Evolutionary conservation across 2,797 vertebrate species (phyloP).

Genomic region (Hydrophis major): DNA sequence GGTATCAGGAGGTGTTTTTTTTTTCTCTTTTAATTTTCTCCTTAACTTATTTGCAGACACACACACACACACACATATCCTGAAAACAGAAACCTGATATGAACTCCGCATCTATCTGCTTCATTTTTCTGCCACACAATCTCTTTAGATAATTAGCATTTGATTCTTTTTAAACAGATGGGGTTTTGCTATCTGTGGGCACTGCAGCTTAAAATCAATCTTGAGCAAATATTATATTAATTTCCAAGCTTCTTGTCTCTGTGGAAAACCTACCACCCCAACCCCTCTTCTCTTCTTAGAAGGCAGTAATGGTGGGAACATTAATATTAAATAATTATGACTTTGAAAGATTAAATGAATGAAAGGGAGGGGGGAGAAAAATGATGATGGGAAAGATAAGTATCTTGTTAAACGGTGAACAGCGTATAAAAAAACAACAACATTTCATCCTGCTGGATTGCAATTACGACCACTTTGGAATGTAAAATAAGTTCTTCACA

Average conservation of each 20-base stretch:
- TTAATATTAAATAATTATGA: slow-evolving; percentile 73
- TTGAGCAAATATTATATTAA: slow-evolving; percentile 69
- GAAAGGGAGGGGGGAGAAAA: slow-evolving; percentile 13
- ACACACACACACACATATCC: neutral
- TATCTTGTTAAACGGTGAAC: slow-evolving; percentile 33
- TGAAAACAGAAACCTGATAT: slow-evolving; percentile 40
- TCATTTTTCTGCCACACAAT: slow-evolving; percentile 56
- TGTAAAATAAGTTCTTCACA: neutral
- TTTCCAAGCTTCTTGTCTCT: slow-evolving; percentile 72
- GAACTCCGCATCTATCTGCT: slow-evolving; percentile 42
- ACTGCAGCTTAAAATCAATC: slow-evolving; percentile 71
- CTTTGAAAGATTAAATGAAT: slow-evolving; percentile 63
- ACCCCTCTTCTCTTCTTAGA: slow-evolving; percentile 54
- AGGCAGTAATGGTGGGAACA: slow-evolving; percentile 58
- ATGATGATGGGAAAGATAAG: slow-evolving; percentile 45
- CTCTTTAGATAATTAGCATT: slow-evolving; percentile 68
- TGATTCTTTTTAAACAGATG: slow-evolving; percentile 69
- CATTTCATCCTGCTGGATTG: slow-evolving; percentile 38
- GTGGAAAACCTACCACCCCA: slow-evolving; percentile 54
- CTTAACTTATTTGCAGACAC: neutral
- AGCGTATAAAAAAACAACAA: slow-evolving; percentile 18
- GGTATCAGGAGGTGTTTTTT: neutral
- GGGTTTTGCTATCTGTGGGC: slow-evolving; percentile 65
- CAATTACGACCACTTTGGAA: neutral
- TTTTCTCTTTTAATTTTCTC: neutral